Evolutionary conservation across 23 tunicate genomes (phyloP).

Genomic region (Trididemnum clinides): DNA sequence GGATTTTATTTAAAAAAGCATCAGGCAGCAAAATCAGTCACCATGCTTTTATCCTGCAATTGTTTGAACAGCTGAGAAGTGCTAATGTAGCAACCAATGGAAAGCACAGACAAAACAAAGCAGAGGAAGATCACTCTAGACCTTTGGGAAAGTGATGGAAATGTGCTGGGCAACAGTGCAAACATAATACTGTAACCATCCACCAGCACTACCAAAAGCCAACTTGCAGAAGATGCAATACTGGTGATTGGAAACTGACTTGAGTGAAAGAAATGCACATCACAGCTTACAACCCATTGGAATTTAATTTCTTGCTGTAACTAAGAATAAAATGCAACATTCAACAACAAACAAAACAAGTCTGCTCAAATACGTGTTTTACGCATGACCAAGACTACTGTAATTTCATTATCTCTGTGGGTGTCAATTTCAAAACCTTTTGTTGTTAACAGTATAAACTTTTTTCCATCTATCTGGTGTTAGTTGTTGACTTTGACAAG

Average conservation of each 20-base stretch:
- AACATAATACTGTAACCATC: constrained; percentile 8
- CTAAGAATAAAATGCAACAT: not conserved
- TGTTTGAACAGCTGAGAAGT: constrained; percentile 1
- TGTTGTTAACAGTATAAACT: not conserved
- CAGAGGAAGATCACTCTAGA: constrained; percentile 16
- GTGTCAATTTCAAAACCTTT: not conserved
- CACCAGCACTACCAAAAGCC: constrained; percentile 5
- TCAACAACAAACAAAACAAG: not conserved
- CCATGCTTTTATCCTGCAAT: constrained; percentile 4
- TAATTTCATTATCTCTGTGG: not conserved
- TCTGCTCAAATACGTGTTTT: not conserved
- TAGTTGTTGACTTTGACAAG: no score
- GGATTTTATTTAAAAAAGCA: no score
- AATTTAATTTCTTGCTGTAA: not conserved
- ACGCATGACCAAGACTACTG: not conserved
- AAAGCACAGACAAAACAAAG: constrained; percentile 5
- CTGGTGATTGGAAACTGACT: constrained; percentile 17
- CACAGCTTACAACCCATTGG: not conserved
- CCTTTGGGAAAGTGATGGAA: not conserved
- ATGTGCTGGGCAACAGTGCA: constrained; percentile 24
- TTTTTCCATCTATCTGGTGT: not conserved
- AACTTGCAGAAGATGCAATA: not conserved
- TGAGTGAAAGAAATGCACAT: not conserved
- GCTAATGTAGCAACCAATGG: not conserved
- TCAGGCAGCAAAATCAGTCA: no score